Evolutionary conservation across 1,140 invertebrate species (phyloP), one percentile per base, ranked within the genome.

Genomic region (Andricus grossulariae): DNA sequence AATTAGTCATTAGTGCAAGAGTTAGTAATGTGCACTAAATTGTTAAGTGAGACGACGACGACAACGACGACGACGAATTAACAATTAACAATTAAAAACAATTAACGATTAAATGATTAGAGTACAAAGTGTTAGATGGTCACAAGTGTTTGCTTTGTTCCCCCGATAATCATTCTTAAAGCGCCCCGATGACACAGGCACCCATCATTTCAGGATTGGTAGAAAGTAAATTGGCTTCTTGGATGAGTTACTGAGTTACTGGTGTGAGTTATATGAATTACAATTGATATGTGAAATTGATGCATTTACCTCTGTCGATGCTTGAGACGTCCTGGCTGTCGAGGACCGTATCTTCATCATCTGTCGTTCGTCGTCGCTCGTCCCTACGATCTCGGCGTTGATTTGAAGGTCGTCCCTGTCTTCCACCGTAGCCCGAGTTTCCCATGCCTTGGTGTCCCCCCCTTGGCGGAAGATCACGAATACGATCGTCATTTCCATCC

Each of bases 241-340:
- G n/a, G n/a, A n/a, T n/a, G 25, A 25, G 25, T 25, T 25, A 25
- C 25, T 32, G 25, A 32, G 25, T 32, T 32, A 32, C 25, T 32
- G 25, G 5, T 6, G 55, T n/a, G n/a, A n/a, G n/a, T n/a, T n/a
- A n/a, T 55, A 55, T 32, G 39, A 45, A 45, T 66, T 8, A n/a
- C 5, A 16, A 19, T 18, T 18, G 5, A 72, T 72, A 1, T 19
- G 5, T 51, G 45, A 50, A 71, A 12, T 15, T 66, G 39, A 7
- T 21, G 18, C 50, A 70, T 81, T 88, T 91, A 96, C 95, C 95
- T 94, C 95, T 92, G 89, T 96, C 95, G 60, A 95, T 94, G 92
- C 94, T 96, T 75, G 95, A 95, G 54, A 95, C 93, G 82, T 96
- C 95, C 88, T 95, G 95, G 88, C 94, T 95, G 87, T 96, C 95